A percentile compares a stretch with the other conserved stretches of the same genome.
Conservation (phyloP, 2,113 vertebrate species). For the Morone chrysops region DNA sequence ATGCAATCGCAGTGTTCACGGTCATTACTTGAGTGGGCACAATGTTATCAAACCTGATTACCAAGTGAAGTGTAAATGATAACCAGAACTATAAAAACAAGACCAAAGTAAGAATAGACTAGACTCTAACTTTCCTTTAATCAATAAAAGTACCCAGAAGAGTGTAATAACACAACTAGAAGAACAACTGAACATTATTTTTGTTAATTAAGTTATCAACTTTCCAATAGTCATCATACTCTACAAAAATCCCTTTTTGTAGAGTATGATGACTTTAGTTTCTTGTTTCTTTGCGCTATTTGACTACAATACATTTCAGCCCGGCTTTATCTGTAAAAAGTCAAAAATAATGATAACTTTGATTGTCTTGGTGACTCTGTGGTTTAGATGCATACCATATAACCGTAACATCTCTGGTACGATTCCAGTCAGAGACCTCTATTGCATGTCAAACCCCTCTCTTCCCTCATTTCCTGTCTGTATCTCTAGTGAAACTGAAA, state of each 20-base stretch:
- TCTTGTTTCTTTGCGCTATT: background rate
- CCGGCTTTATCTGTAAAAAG: background rate
- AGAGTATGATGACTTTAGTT: background rate
- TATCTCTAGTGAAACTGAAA: background rate
- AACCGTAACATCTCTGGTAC: background rate
- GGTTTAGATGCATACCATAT: background rate
- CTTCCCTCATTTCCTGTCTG: conserved; percentile 11
- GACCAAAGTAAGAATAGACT: background rate
- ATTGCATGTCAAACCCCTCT: background rate
- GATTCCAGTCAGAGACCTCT: background rate
- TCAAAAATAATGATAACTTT: background rate
- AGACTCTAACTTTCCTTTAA: no score
- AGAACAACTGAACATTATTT: no score
- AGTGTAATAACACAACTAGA: background rate
- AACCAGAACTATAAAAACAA: background rate
- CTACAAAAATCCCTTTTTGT: no score
- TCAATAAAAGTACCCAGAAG: background rate
- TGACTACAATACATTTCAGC: no score
- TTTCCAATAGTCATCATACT: background rate
- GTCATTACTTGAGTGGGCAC: background rate
- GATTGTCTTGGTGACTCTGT: background rate
- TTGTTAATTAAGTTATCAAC: background rate
- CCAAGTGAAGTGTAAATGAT: background rate
- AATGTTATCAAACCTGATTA: background rate
- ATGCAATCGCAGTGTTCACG: background rate